Evolutionary conservation across 1,140 invertebrate species (phyloP).

Genomic region (Musca domestica): DNA sequence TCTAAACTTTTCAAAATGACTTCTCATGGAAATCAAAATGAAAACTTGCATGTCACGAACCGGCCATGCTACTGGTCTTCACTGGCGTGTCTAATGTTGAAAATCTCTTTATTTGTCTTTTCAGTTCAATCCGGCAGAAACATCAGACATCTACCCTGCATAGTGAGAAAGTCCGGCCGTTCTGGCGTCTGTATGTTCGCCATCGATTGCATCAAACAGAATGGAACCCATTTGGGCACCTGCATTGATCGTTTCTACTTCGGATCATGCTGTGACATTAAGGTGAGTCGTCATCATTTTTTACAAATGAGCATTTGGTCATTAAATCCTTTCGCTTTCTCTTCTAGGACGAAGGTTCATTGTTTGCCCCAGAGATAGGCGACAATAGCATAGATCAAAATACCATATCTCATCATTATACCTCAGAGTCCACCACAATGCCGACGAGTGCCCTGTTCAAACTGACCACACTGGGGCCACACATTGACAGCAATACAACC

Average conservation of each 20-base stretch:
- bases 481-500: slow-evolving; percentile 10
- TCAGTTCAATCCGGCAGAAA: slow-evolving; percentile 74
- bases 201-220: slow-evolving; percentile 86
- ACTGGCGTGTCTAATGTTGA: background rate
- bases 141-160: slow-evolving; percentile 82
- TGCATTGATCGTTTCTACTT: slow-evolving; percentile 92
- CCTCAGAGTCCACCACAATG: slow-evolving; percentile 52
- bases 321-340: background rate
- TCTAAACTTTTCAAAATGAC: too few relatives aligned
- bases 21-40: background rate
- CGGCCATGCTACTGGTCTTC: background rate
- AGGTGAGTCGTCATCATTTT: slow-evolving; percentile 33
- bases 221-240: slow-evolving; percentile 85
- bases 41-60: background rate
- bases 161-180: slow-evolving; percentile 73
- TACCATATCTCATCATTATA: slow-evolving; percentile 55
- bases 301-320: background rate
- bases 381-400: slow-evolving; percentile 58
- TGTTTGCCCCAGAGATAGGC: slow-evolving; percentile 51
- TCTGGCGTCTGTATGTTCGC: slow-evolving; percentile 92
- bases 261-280: slow-evolving; percentile 81
- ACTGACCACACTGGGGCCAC: slow-evolving; percentile 34
- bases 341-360: slow-evolving; percentile 40
- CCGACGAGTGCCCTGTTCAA: slow-evolving; percentile 45
- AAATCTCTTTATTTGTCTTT: slow-evolving; percentile 30